Evolutionary conservation across 2,888 invertebrate genomes (phyloP).

Genomic region (Cryptophagus acutangulus): DNA sequence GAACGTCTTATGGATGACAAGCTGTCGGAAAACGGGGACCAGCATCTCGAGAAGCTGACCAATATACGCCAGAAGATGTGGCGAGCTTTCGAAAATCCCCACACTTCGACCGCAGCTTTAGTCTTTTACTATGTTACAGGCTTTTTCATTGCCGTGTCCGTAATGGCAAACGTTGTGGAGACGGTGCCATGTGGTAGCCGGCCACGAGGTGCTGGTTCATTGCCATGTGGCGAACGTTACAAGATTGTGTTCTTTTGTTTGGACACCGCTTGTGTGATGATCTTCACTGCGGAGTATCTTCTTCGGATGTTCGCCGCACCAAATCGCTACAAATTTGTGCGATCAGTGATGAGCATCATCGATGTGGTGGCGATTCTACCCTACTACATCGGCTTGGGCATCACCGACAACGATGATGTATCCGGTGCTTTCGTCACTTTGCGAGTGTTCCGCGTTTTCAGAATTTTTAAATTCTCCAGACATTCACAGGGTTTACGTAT

Average conservation of each 20-base stretch:
- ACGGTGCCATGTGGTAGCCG: constrained; percentile 91
- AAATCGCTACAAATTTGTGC: constrained; percentile 93
- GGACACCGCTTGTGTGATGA: constrained; percentile 99
- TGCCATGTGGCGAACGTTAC: constrained; percentile 96
- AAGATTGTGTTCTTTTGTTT: constrained; percentile 98
- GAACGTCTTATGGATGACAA: constrained; percentile 98
- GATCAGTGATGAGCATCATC: constrained; percentile 98
- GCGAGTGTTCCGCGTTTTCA: constrained; percentile 97
- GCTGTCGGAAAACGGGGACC: constrained; percentile 86
- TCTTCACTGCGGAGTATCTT: constrained; percentile 97
- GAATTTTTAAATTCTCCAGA: constrained; percentile 99
- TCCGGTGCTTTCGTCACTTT: constrained; percentile 99
- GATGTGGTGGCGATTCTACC: constrained; percentile 99
- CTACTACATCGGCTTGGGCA: constrained; percentile 96
- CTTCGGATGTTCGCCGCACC: constrained; percentile 96
- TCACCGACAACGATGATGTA: constrained; percentile 97
- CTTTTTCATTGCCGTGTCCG: constrained; percentile 98
- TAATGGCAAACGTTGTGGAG: constrained; percentile 98
- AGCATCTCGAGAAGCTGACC: constrained; percentile 80
- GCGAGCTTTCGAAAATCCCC: constrained; percentile 99
- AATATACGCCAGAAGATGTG: constrained; percentile 95
- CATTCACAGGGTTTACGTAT: constrained; percentile 98
- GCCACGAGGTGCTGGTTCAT: constrained; percentile 78
- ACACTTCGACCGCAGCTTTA: constrained; percentile 96
- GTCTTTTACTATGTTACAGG: constrained; percentile 99